Percentiles rank a stretch among this genome's conserved stretches.
Conservation (phyloP, 2,888 invertebrate species). For the Ligdia adustata region DNA sequence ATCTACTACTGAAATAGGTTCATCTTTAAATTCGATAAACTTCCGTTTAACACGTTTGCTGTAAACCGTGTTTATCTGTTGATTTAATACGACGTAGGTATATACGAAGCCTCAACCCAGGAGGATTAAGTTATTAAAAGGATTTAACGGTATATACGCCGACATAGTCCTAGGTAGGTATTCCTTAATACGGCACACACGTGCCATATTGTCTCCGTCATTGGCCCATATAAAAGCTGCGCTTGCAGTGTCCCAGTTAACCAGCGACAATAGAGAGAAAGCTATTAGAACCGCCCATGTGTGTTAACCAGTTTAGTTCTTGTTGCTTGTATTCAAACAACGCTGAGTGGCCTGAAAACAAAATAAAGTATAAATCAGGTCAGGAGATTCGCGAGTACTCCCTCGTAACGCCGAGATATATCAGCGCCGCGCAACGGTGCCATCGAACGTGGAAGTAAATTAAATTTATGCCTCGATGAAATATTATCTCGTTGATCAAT, state of each 20-base stretch:
- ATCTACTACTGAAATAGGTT: too few relatives aligned
- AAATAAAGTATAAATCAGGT: slow-evolving; percentile 54
- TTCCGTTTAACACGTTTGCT: too few relatives aligned
- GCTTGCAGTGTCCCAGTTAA: slow-evolving; percentile 55
- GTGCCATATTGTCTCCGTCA: neutral
- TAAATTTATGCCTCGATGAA: slow-evolving; percentile 11
- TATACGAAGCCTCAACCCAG: too few relatives aligned
- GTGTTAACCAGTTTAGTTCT: slow-evolving; percentile 73
- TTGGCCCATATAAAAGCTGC: slow-evolving; percentile 34
- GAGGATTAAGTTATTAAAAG: neutral
- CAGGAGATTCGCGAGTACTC: slow-evolving; percentile 19
- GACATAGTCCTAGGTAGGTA: neutral
- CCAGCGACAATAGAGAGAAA: slow-evolving; percentile 65
- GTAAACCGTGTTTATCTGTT: too few relatives aligned
- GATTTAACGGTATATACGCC: neutral
- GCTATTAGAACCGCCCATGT: slow-evolving; percentile 73
- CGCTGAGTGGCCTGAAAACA: slow-evolving; percentile 53
- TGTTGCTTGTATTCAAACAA: slow-evolving; percentile 62
- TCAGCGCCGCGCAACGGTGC: slow-evolving; percentile 7
- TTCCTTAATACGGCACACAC: neutral
- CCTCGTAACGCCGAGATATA: slow-evolving; percentile 13
- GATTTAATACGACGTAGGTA: too few relatives aligned
- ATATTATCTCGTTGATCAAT: slow-evolving; percentile 12
- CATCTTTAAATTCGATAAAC: too few relatives aligned
- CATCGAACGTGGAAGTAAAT: slow-evolving; percentile 13